A percentile compares a stretch with the other conserved stretches of the same genome.
phyloP scores from a whole-genome alignment of 2,888 invertebrate genomes.

The Steromphala cineraria region DNA sequence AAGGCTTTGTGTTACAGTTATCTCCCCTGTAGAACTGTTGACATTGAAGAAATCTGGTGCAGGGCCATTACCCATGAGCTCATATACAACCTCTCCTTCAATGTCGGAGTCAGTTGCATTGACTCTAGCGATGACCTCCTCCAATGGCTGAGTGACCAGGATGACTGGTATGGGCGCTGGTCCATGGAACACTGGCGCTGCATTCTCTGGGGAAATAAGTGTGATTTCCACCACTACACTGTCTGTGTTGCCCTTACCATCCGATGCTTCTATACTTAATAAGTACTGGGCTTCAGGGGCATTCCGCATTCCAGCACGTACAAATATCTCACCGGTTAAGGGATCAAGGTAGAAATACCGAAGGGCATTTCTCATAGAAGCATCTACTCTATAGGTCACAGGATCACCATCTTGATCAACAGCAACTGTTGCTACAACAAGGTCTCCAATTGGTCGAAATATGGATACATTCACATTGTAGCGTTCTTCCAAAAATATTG shows the following conservation, averaged over 20 bases:
- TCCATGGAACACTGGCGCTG: conserved; percentile 50
- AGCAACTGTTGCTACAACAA: conserved; percentile 43
- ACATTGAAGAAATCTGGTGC: conserved; percentile 46
- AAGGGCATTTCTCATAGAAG: not conserved
- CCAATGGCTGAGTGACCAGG: not conserved
- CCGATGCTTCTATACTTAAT: conserved; percentile 52
- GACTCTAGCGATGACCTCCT: conserved; percentile 1
- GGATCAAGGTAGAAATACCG: conserved; percentile 65
- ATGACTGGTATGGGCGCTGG: conserved; percentile 44
- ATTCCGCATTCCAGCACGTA: conserved; percentile 47
- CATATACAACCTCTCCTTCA: conserved; percentile 58
- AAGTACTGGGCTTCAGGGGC: conserved; percentile 37
- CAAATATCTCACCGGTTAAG: conserved; percentile 53
- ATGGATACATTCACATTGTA: conserved; percentile 39
- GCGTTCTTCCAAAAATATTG: conserved; percentile 48
- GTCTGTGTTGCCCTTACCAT: conserved; percentile 50
- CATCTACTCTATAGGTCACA: not conserved
- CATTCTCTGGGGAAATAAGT: conserved; percentile 45
- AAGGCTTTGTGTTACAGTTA: conserved; percentile 36
- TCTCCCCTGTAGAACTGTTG: conserved; percentile 39
- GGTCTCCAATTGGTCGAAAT: conserved; percentile 28
- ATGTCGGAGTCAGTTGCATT: conserved; percentile 36
- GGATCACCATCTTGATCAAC: conserved; percentile 35
- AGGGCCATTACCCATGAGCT: conserved; percentile 39
- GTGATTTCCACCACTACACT: conserved; percentile 55